Base-by-base conservation (phyloP, 2,797 vertebrate species). In the Cyprinodon diabolis region DNA sequence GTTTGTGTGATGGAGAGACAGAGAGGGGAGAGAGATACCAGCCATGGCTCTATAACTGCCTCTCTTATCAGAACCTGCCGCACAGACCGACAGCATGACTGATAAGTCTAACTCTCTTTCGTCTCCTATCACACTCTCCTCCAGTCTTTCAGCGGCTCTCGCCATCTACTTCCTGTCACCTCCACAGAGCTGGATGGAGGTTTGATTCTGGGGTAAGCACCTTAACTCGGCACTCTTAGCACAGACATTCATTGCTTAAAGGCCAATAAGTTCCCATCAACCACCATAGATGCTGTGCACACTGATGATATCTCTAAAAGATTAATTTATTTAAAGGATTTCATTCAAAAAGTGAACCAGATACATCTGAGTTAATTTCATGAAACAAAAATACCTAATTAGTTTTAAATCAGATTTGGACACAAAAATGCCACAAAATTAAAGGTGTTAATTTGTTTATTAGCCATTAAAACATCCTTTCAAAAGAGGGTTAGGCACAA, bases 41-140 rank as follows among this genome's bases (percentile, higher is more conserved):
- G 83, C 56, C 30, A 37, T 74, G 79, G 79, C 79, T 79, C 65
- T 69, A 52, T 37, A 52, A 17, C 81, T 66, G 86, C 72, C 69
- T 72, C 73, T 79, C 91, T 92, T 92, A 94, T 94, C 91, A 89
- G 82, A 88, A 83, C 77, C 78, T 78, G 86, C 87, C 86, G 75
- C 56, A 58, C 72, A 89, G 88, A 92, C 79, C 91, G 91, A 91
- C 91, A 90, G 87, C 82, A 81, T 84, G 86, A 91, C 86, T 90
- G 91, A 93, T 93, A 92, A 88, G 86, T 78, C 89, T 79, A 80
- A 86, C 82, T 79, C 82, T 81, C 55, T 78, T 43, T 76, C 76
- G 21, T 23, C 5, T 72, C 70, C 80, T 67, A 70, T 78, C 87
- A 82, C 80, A 82, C 82, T 79, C 69, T 76, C 75, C 48, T 66